Evolutionary conservation across 2,113 vertebrate genomes (phyloP), one percentile per base, ranked within the genome.

Genomic region (Acanthochromis polyacanthus): DNA sequence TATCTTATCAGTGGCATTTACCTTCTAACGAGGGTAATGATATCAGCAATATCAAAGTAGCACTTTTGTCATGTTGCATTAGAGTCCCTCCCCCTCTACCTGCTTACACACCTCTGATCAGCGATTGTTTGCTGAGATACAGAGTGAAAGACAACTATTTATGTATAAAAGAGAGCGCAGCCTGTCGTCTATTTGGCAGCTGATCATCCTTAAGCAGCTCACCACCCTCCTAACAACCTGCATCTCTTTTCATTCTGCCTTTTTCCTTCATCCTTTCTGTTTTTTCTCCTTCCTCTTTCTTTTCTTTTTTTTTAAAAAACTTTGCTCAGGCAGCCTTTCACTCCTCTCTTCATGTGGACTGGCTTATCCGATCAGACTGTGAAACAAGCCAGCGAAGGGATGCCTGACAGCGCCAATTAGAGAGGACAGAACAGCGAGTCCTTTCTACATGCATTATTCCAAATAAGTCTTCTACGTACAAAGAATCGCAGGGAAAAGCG

Each of bases 31-130:
- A 92, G 84, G 71, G 62, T 88, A 90, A 91, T 71, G 71, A 80
- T 82, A 88, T 74, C 84, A 82, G 75, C 75, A 32, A 81, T 94
- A 93, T 95, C 93, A 95, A 93, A 95, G 93, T 91, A 85, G 78
- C 81, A 91, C 90, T 95, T 91, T 92, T 93, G 93, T 93, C 94
- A 92, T 87, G 90, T 91, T 86, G 87, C 83, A 91, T 93, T 93
- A 94, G 75, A 59, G 59, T 66, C 83, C 82, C 85, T 89, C 81
- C 86, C 80, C 80, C 83, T 90, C 81, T 73, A 88, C 77, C 89
- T 89, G 82, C 73, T 81, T 85, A 85, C 85, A 85, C 89, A 88
- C 84, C 86, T 89, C 83, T 93, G 90, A 94, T 95, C 92, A 94
- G 81, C 66, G 50, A 89, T 81, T 93, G 93, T 93, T 94, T 93